Percentiles rank a stretch among this genome's conserved stretches.
phyloP scores from a whole-genome alignment of 2,113 vertebrate genomes.

The Casuarius casuarius region DNA sequence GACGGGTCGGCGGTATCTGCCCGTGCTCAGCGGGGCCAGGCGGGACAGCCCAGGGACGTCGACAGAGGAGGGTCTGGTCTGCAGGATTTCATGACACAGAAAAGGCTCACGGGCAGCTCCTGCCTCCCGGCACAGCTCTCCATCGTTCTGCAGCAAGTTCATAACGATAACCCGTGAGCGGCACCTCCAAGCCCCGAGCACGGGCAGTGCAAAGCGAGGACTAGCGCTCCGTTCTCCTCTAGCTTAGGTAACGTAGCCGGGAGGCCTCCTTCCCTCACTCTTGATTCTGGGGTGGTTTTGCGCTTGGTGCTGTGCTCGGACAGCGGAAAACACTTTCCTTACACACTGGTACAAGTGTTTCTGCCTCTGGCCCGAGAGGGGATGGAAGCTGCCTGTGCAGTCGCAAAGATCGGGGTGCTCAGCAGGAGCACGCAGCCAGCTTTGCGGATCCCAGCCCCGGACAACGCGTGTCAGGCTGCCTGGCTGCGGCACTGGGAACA shows the following conservation, averaged over 20 bases:
- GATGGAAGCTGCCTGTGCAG: background rate
- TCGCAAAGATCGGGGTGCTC: fast-evolving
- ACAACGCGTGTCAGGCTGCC: background rate
- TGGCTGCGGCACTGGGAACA: background rate
- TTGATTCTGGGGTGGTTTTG: background rate
- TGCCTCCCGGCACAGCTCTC: too few relatives aligned
- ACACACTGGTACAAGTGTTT: background rate
- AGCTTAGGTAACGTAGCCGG: background rate
- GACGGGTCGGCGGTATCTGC: too few relatives aligned
- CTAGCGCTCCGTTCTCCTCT: background rate
- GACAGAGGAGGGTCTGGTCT: too few relatives aligned
- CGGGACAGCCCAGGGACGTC: too few relatives aligned
- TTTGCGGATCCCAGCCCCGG: background rate
- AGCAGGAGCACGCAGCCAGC: background rate
- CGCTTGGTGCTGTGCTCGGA: background rate
- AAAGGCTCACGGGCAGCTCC: background rate
- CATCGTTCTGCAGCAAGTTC: too few relatives aligned
- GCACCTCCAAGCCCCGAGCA: background rate
- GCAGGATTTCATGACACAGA: too few relatives aligned
- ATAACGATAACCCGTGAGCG: background rate
- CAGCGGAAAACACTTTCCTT: background rate
- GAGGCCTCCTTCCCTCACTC: too few relatives aligned
- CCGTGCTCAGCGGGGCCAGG: too few relatives aligned
- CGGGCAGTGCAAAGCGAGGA: background rate
- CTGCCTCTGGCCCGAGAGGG: background rate